Base-by-base conservation (phyloP, 35 echinoderm and acorn worm species). In the Apostichopus californicus region DNA sequence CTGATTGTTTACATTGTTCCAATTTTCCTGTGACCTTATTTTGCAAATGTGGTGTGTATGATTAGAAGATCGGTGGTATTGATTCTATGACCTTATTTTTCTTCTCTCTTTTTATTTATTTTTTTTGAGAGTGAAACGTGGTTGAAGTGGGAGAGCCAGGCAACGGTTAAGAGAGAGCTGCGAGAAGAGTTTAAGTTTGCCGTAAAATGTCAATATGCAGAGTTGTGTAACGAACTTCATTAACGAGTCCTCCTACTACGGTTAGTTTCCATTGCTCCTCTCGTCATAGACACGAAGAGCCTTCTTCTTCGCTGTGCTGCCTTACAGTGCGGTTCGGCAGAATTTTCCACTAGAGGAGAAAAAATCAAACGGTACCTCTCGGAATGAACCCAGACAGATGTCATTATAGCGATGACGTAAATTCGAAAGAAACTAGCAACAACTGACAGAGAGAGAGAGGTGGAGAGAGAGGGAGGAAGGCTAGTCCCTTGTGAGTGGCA, bases 1-100 rank as follows among this genome's bases (percentile, higher is more conserved):
- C 64, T 68, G 64, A 68, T 68, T 68, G 64, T 68, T 68, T 68
- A 68, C 64, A 68, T 68, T 68, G 64, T 68, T 68, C 64, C 64
- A 68, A 68, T 68, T 68, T 68, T 68, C 18, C 34, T 11, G 64
- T 68, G 64, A 68, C 64, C 64, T 68, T 68, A 68, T 68, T 68
- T 18, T 18, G 64, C 64, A 68, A 68, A 68, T 68, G 64, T 68
- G 64, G 64, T 68, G 64, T 68, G 64, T 68, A 68, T 68, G 64
- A 68, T 68, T 68, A 68, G 64, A 68, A 68, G 64, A 68, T 68
- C 64, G 64, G 64, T 68, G 18, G 64, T 68, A 68, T 68, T 68
- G 64, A 68, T 68, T 68, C 64, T 68, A 18, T 68, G 64, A 68
- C 64, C 11, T 68, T 68, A 14, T 68, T 9, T 68, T 68, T 66